A percentile compares a stretch with the other conserved stretches of the same genome.
These are phyloP conservation scores for Onchidella celtica DNA, from an alignment of 2,888 invertebrate species.

Conservation along the genomic window DNA sequence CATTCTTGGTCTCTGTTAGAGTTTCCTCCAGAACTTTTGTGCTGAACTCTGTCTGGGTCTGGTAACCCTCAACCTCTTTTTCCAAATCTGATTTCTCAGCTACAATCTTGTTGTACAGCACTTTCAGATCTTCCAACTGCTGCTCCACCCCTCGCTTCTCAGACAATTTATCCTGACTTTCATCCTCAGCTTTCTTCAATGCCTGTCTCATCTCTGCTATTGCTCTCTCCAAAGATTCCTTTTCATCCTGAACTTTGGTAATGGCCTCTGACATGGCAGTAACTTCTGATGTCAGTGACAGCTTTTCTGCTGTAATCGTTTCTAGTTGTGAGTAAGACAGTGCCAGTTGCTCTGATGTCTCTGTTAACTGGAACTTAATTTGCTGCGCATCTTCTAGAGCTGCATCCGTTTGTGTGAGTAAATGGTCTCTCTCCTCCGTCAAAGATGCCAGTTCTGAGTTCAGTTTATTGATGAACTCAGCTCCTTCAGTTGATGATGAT, in stretches of 20 bases:
- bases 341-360: slow-evolving; percentile 55
- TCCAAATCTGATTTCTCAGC: slow-evolving; percentile 31
- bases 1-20: slow-evolving; percentile 21
- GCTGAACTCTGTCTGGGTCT: slow-evolving; percentile 30
- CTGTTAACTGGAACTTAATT: slow-evolving; percentile 56
- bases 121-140: slow-evolving; percentile 26
- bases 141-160: slow-evolving; percentile 39
- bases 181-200: slow-evolving; percentile 48
- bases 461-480: background rate
- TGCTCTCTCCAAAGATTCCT: slow-evolving; percentile 37
- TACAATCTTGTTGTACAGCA: background rate
- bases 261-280: slow-evolving; percentile 26
- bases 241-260: slow-evolving; percentile 33
- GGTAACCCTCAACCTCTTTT: background rate
- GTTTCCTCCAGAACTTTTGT: slow-evolving; percentile 48
- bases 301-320: slow-evolving; percentile 31
- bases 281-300: slow-evolving; percentile 3
- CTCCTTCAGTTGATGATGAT: background rate
- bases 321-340: slow-evolving; percentile 37
- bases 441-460: slow-evolving; percentile 13
- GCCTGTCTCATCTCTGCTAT: slow-evolving; percentile 27
- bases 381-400: slow-evolving; percentile 53
- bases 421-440: slow-evolving; percentile 52
- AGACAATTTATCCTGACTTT: slow-evolving; percentile 42
- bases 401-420: slow-evolving; percentile 56